These are phyloP conservation scores for Piaya cayana DNA, from an alignment of 2,113 vertebrate genomes.

Conservation along the genomic window DNA sequence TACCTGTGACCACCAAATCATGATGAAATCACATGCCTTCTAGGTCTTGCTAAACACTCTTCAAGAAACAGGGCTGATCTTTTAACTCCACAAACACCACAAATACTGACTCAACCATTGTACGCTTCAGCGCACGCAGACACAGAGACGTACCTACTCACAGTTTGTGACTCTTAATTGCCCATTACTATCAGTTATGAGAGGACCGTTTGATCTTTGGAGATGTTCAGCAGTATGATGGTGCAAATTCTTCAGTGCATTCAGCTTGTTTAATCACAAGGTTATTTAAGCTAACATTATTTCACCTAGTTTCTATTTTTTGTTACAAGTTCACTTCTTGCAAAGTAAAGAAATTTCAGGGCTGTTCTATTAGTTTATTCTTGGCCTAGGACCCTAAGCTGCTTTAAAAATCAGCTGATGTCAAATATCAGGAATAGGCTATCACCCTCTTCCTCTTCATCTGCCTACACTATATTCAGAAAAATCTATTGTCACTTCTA, in stretches of 20 bases:
- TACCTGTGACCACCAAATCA: neutral
- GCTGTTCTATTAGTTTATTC: neutral
- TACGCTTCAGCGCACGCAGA: neutral
- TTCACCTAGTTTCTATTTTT: neutral
- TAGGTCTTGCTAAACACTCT: neutral
- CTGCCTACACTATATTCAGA: neutral
- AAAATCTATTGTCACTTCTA: neutral
- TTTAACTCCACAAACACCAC: neutral
- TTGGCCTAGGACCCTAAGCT: neutral
- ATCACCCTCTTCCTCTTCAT: neutral
- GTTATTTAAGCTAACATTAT: neutral
- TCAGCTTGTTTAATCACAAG: neutral
- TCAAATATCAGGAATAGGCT: neutral
- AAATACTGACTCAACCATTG: accelerated
- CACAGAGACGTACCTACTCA: neutral
- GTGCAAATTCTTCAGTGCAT: neutral
- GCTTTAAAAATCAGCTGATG: neutral
- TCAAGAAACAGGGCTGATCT: neutral
- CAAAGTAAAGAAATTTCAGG: neutral
- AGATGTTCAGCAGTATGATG: neutral
- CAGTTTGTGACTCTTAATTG: neutral
- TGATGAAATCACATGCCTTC: neutral
- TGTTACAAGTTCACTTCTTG: neutral
- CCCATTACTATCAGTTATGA: neutral
- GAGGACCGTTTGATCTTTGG: neutral